Percentiles rank a stretch among this genome's conserved stretches.
Evolutionary conservation across 2,797 vertebrate species (phyloP).

Genomic region (Chelidonichthys spinosus): DNA sequence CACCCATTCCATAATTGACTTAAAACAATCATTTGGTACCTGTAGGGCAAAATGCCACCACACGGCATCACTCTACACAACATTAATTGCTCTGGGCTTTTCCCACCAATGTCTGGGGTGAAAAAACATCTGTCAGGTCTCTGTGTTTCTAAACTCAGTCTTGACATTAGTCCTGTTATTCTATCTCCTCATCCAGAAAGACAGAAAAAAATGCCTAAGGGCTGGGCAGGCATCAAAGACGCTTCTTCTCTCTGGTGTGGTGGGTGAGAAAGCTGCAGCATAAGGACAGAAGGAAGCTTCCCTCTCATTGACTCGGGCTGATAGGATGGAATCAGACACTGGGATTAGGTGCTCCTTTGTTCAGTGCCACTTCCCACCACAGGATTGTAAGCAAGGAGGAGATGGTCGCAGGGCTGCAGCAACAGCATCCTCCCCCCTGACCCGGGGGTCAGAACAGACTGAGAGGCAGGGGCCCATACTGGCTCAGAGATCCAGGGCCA

Average conservation of each 20-base stretch:
- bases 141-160: constrained; percentile 82
- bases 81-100: constrained; percentile 78
- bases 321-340: constrained; percentile 88
- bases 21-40: constrained; percentile 49
- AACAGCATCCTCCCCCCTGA: constrained; percentile 76
- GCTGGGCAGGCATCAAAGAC: constrained; percentile 86
- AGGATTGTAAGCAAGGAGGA: constrained; percentile 84
- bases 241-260: constrained; percentile 79
- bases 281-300: constrained; percentile 84
- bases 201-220: constrained; percentile 82
- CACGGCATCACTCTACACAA: constrained; percentile 63
- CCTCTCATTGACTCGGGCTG: constrained; percentile 85
- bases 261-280: constrained; percentile 79
- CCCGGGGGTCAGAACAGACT: constrained; percentile 74
- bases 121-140: constrained; percentile 83
- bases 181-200: constrained; percentile 85
- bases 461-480: constrained; percentile 63
- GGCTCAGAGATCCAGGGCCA: constrained; percentile 46
- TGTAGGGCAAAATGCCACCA: constrained; percentile 63
- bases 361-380: constrained; percentile 84
- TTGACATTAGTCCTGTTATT: constrained; percentile 87
- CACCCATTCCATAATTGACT: constrained; percentile 41
- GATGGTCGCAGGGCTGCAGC: constrained; percentile 75
- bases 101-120: constrained; percentile 79
- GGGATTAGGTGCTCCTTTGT: constrained; percentile 87